Conservation (phyloP, 2,888 invertebrate genomes). For the Paralinhomoeus sp. region DNA sequence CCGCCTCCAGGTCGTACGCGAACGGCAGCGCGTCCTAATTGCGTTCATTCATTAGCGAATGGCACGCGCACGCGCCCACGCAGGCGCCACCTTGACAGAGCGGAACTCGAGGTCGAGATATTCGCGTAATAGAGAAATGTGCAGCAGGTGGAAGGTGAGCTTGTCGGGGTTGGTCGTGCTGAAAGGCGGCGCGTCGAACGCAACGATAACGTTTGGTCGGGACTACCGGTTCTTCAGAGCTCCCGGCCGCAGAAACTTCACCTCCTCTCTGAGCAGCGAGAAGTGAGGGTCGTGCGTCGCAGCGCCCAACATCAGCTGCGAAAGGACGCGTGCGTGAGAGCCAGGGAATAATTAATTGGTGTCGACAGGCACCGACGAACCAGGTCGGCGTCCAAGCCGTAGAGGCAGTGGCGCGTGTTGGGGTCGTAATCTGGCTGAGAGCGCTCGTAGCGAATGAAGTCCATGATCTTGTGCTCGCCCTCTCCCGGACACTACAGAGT, state of each 20-base stretch:
- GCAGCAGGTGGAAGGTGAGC: conserved; percentile 71
- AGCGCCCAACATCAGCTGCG: conserved; percentile 65
- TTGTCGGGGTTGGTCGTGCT: conserved; percentile 51
- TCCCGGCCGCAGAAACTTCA: conserved; percentile 26
- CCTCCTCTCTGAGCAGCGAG: too few relatives aligned
- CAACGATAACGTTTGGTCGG: conserved; percentile 1
- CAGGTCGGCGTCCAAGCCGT: conserved; percentile 87
- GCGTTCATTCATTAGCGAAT: background rate
- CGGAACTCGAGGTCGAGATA: conserved; percentile 73
- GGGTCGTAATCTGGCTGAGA: conserved; percentile 60
- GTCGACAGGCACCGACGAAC: conserved; percentile 13
- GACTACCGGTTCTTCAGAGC: background rate
- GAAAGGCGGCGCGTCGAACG: conserved; percentile 2
- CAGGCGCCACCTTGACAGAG: conserved; percentile 22
- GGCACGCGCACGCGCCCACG: background rate
- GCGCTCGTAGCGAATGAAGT: conserved; percentile 60
- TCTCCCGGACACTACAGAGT: too few relatives aligned
- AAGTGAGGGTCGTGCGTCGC: conserved; percentile 86
- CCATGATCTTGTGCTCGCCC: too few relatives aligned
- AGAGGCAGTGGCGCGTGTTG: conserved; percentile 78
- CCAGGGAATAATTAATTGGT: too few relatives aligned
- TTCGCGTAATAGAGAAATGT: too few relatives aligned
- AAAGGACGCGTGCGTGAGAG: background rate
- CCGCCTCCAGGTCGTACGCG: conserved; percentile 56
- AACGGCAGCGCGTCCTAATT: conserved; percentile 37